Evolutionary conservation across 2,113 vertebrate species (phyloP).

Genomic region (Pagrus major): DNA sequence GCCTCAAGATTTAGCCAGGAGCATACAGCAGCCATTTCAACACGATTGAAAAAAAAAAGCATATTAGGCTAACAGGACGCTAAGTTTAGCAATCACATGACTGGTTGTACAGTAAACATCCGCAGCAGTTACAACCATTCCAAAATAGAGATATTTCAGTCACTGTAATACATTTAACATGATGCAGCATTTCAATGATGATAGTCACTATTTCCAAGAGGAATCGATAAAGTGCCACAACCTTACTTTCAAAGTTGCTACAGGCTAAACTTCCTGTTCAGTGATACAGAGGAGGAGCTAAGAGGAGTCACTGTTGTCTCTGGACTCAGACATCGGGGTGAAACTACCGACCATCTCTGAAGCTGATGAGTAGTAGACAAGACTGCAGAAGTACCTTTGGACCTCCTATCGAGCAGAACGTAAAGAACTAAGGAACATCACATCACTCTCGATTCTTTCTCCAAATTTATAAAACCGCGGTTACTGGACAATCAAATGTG

Average conservation of each 20-base stretch:
- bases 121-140: conserved; percentile 59
- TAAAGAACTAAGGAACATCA: no score
- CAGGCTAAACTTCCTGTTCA: conserved; percentile 28
- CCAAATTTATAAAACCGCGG: no score
- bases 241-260: conserved; percentile 46
- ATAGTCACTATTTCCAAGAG: conserved; percentile 49
- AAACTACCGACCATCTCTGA: not conserved
- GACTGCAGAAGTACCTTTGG: no score
- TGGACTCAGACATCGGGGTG: conserved; percentile 7
- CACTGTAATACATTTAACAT: conserved; percentile 62
- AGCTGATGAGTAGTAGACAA: not conserved
- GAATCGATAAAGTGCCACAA: conserved; percentile 71
- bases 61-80: conserved; percentile 50
- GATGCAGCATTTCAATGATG: conserved; percentile 71
- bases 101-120: conserved; percentile 43
- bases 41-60: conserved; percentile 47
- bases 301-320: conserved; percentile 46
- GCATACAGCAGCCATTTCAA: conserved; percentile 59
- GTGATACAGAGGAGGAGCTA: conserved; percentile 7
- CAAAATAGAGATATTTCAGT: conserved; percentile 61
- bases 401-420: no score
- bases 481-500: no score
- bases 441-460: no score
- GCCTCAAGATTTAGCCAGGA: conserved; percentile 54
- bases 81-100: conserved; percentile 47